phyloP scores from a whole-genome alignment of 1,140 invertebrate species.

The Procambarus virginalis region DNA sequence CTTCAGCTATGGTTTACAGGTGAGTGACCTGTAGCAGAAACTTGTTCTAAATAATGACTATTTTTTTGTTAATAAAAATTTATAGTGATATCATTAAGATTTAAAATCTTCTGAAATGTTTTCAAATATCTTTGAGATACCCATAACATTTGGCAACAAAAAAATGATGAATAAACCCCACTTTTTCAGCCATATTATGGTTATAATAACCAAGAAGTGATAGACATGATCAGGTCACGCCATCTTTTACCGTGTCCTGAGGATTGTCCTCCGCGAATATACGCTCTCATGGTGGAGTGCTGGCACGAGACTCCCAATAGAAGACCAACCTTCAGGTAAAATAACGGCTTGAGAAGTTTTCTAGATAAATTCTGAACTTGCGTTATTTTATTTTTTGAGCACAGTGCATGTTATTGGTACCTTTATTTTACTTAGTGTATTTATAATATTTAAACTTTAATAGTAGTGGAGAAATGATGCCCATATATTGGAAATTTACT shows the following conservation, averaged over 20 bases:
- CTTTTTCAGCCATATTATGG: slow-evolving; percentile 88
- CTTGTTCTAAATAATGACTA: background rate
- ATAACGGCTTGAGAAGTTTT: background rate
- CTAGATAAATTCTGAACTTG: no score
- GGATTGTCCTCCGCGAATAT: slow-evolving; percentile 91
- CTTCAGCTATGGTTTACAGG: slow-evolving; percentile 95
- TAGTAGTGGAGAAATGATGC: no score
- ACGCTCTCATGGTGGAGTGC: slow-evolving; percentile 96
- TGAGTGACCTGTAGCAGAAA: slow-evolving; percentile 73
- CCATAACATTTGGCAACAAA: background rate
- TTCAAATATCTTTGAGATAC: no score
- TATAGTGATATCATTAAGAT: no score
- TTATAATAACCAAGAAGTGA: slow-evolving; percentile 97
- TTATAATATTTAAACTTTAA: no score
- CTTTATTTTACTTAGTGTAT: no score
- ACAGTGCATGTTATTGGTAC: no score
- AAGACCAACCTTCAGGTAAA: slow-evolving; percentile 86
- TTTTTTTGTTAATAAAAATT: background rate
- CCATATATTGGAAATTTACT: no score
- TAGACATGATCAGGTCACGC: slow-evolving; percentile 94
- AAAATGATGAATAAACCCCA: background rate
- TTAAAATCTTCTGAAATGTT: no score
- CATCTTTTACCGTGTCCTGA: slow-evolving; percentile 95
- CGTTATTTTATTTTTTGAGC: no score
- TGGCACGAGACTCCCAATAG: slow-evolving; percentile 95